A percentile compares a stretch with the other conserved stretches of the same genome.
These are phyloP conservation scores for Cinclus mexicanus DNA, from an alignment of 2,113 vertebrate species.

Conservation along the genomic window DNA sequence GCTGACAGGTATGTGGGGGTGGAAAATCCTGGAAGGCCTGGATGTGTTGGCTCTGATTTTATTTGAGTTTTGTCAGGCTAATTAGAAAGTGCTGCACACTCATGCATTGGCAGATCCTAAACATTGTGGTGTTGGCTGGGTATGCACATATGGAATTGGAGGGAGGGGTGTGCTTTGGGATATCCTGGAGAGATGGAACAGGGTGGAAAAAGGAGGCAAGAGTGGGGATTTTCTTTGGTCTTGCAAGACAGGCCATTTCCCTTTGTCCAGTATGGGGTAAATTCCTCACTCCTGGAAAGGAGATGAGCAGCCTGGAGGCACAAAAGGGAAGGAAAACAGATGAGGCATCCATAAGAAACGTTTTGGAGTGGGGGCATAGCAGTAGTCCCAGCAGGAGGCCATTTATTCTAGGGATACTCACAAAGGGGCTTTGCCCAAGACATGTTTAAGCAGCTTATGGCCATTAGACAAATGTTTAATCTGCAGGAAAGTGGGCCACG, in stretches of 20 bases:
- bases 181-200: not conserved
- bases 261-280: not conserved
- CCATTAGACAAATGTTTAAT: slow-evolving; percentile 50
- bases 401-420: not conserved
- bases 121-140: not conserved
- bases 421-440: slow-evolving; percentile 50
- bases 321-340: not conserved
- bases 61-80: not conserved
- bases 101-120: not conserved
- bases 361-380: not conserved
- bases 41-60: not conserved
- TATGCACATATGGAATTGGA: rapidly evolving
- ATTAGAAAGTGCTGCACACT: not conserved
- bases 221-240: not conserved
- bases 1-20: not conserved
- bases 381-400: not conserved
- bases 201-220: not conserved
- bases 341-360: not conserved
- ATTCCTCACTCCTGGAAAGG: not conserved
- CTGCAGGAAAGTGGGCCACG: slow-evolving; percentile 40
- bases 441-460: slow-evolving; percentile 48
- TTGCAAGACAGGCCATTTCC: rapidly evolving
- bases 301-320: not conserved
- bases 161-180: not conserved
- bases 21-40: not conserved